Evolutionary conservation across 2,888 invertebrate species (phyloP).

Genomic region (Lycophotia porphyrea): DNA sequence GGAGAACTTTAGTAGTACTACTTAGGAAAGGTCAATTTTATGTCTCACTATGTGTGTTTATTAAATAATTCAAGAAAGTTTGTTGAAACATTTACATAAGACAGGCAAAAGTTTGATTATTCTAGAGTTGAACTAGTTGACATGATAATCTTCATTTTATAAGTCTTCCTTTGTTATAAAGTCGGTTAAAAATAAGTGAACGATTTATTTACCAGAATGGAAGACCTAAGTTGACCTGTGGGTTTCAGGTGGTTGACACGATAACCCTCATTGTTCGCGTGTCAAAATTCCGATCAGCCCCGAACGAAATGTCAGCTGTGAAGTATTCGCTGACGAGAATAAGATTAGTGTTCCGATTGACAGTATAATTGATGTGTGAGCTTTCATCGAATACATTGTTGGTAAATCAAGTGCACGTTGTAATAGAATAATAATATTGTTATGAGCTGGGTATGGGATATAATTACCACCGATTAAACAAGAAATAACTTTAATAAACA

Average conservation of each 20-base stretch:
- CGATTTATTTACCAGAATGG: background rate
- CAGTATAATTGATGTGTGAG: conserved; percentile 21
- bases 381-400: conserved; percentile 9
- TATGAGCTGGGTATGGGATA: too few relatives aligned
- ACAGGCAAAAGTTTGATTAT: background rate
- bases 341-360: conserved; percentile 29
- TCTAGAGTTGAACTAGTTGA: background rate
- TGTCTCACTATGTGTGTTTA: background rate
- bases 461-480: too few relatives aligned
- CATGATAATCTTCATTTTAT: too few relatives aligned
- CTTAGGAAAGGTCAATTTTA: background rate
- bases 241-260: conserved; percentile 16
- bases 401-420: background rate
- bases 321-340: conserved; percentile 23
- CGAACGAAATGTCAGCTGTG: conserved; percentile 33
- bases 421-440: too few relatives aligned
- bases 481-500: too few relatives aligned
- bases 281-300: conserved; percentile 33
- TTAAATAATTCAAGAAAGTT: background rate
- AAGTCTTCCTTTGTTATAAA: background rate
- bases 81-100: background rate
- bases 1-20: too few relatives aligned
- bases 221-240: background rate
- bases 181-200: background rate
- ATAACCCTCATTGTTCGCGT: conserved; percentile 15